phyloP scores from a whole-genome alignment of 1,140 invertebrate species.

The Drosophila fuyamai region DNA sequence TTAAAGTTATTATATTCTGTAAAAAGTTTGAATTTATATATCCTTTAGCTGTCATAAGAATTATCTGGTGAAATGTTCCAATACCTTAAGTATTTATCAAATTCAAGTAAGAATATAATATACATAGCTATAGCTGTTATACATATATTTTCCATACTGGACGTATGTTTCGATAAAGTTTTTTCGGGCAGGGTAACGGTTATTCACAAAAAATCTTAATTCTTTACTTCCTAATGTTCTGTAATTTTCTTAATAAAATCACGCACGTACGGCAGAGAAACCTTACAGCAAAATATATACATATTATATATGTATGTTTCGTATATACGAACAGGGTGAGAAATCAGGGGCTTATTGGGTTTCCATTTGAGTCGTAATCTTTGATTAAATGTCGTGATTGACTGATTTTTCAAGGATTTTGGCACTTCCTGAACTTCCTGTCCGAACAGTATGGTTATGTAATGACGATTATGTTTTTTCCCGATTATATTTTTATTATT shows the following conservation, averaged over 20 bases:
- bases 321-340: background rate
- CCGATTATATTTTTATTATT: too few relatives aligned
- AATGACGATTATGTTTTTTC: background rate
- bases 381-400: conserved; percentile 39
- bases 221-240: background rate
- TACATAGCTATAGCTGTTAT: too few relatives aligned
- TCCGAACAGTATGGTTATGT: conserved; percentile 4
- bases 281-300: conserved; percentile 13
- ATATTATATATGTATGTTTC: conserved; percentile 11
- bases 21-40: too few relatives aligned
- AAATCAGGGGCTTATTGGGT: conserved; percentile 6
- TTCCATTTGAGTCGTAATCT: conserved; percentile 20
- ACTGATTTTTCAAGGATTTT: conserved; percentile 41
- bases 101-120: too few relatives aligned
- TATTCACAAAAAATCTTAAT: too few relatives aligned
- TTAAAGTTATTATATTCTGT: too few relatives aligned
- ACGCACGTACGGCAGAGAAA: conserved; percentile 19
- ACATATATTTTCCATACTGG: too few relatives aligned
- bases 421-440: conserved; percentile 16
- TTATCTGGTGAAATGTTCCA: too few relatives aligned
- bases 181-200: too few relatives aligned
- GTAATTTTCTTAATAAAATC: conserved; percentile 8
- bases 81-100: too few relatives aligned
- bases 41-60: too few relatives aligned
- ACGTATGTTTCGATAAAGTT: too few relatives aligned